A percentile compares a stretch with the other conserved stretches of the same genome.
Evolutionary conservation across 2,888 invertebrate genomes (phyloP).

Genomic region (Polymixis flavicincta): DNA sequence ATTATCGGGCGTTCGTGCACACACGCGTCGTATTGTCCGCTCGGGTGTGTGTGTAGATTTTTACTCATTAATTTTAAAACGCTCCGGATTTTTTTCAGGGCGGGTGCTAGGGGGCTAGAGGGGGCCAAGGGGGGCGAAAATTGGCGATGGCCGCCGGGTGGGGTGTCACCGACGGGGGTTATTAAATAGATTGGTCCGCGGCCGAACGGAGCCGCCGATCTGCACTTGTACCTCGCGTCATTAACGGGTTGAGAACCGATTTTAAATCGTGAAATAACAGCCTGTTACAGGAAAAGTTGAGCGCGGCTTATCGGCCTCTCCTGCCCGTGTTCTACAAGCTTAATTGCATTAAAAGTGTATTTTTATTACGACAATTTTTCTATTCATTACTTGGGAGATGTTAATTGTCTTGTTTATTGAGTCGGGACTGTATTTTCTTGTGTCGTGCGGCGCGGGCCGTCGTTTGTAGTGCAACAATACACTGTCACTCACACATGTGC

Average conservation of each 20-base stretch:
- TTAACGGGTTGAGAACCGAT: constrained; percentile 90
- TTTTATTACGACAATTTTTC: constrained; percentile 76
- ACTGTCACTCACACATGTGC: constrained; percentile 79
- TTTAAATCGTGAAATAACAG: constrained; percentile 91
- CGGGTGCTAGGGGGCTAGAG: constrained; percentile 87
- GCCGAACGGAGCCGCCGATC: constrained; percentile 90
- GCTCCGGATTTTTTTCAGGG: constrained; percentile 91
- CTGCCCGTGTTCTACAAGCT: constrained; percentile 83
- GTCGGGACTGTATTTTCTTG: constrained; percentile 45
- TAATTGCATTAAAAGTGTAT: constrained; percentile 87
- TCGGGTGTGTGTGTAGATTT: constrained; percentile 90
- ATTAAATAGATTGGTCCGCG: constrained; percentile 91
- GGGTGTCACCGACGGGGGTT: constrained; percentile 91
- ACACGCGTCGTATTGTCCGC: constrained; percentile 82
- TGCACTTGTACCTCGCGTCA: constrained; percentile 91
- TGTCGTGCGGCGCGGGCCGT: constrained; percentile 44
- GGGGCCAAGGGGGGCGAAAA: constrained; percentile 85
- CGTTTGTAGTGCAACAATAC: constrained; percentile 70
- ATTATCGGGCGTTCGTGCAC: constrained; percentile 86
- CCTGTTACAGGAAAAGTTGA: constrained; percentile 90
- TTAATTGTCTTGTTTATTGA: constrained; percentile 59
- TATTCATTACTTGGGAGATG: constrained; percentile 70
- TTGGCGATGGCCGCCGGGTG: constrained; percentile 90
- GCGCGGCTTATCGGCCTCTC: constrained; percentile 87
- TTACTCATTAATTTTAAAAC: constrained; percentile 92